Percentiles rank a stretch among this genome's conserved stretches.
Evolutionary conservation across 1,140 invertebrate genomes (phyloP).

Genomic region (Plectus sambesii): DNA sequence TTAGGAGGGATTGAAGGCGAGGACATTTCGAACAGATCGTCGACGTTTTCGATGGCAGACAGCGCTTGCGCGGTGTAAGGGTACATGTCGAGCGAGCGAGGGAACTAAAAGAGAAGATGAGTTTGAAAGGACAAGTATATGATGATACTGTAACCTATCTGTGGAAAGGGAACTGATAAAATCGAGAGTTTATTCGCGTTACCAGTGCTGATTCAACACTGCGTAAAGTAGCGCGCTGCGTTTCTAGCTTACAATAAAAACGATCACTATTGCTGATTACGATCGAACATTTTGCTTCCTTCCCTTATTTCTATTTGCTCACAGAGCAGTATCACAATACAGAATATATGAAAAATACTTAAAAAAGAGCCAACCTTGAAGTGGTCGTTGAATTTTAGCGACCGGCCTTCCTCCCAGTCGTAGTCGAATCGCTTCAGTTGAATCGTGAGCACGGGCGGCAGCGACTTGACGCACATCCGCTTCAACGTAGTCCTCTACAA

Average conservation of each 20-base stretch:
- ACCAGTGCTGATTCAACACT: too few relatives aligned
- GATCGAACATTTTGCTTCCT: too few relatives aligned
- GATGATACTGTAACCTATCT: too few relatives aligned
- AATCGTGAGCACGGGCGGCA: slow-evolving; percentile 87
- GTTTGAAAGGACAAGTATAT: too few relatives aligned
- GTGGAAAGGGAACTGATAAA: not conserved
- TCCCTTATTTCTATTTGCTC: too few relatives aligned
- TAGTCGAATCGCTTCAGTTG: slow-evolving; percentile 96
- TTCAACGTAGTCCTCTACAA: slow-evolving; percentile 84
- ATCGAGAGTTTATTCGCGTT: not conserved
- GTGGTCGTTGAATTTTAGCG: slow-evolving; percentile 98
- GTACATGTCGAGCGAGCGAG: not conserved
- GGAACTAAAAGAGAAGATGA: not conserved
- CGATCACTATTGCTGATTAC: too few relatives aligned
- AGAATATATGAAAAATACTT: too few relatives aligned
- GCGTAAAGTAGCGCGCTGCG: too few relatives aligned
- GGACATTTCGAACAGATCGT: too few relatives aligned
- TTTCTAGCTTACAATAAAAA: too few relatives aligned
- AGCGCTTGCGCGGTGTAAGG: slow-evolving; percentile 52
- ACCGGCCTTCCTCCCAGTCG: slow-evolving; percentile 92
- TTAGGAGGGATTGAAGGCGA: too few relatives aligned
- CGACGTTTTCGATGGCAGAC: slow-evolving; percentile 48
- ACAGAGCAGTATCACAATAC: too few relatives aligned
- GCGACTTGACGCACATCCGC: slow-evolving; percentile 84
- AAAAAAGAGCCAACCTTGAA: slow-evolving; percentile 70